Base-by-base conservation (phyloP, 2,113 vertebrate species). In the Poecilia latipinna region DNA sequence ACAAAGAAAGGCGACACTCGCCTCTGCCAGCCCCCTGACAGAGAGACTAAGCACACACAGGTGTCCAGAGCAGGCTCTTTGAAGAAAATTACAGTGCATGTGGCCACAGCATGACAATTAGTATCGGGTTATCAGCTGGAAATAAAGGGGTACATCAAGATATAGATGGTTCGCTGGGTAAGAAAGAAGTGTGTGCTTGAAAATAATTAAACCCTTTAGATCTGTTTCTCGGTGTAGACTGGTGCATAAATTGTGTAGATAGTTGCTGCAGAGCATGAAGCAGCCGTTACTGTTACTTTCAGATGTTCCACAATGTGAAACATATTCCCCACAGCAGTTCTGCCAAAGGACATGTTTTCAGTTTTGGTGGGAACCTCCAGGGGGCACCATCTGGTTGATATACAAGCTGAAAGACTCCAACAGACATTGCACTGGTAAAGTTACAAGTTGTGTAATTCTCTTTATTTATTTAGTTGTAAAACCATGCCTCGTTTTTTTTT, bases 41-140 rank as follows among this genome's bases (percentile, higher is more conserved):
- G 89, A 83, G 89, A 93, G 60, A 82, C 85, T 92, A 91, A 95
- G 88, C 77, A 81, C 88, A 77, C 81, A 93, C 94, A 94, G 94
- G 93, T 95, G 94, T 91, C 88, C 85, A 83, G 76, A 74, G 67
- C 69, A 76, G 33, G 75, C 73, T 88, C 80, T 85, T 84, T 84
- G 74, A 84, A 87, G 83, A 63, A 93, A 94, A 95, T 95, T 94
- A 92, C 82, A 93, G 92, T 79, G 90, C 78, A 82, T 90, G 86
- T 79, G 65, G 72, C 78, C 74, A 61, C 77, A 79, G 78, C 86
- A 83, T 92, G 83, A 88, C 88, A 93, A 93, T 91, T 93, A 92
- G 77, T 78, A 79, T 92, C 87, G 90, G 75, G 85, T 83, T 89
- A 88, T 88, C 89, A 83, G 80, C 85, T 82, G 87, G 87, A 95